Evolutionary conservation across 2,113 vertebrate genomes (phyloP), one percentile per base, ranked within the genome.

Genomic region (Vulpes lagopus): DNA sequence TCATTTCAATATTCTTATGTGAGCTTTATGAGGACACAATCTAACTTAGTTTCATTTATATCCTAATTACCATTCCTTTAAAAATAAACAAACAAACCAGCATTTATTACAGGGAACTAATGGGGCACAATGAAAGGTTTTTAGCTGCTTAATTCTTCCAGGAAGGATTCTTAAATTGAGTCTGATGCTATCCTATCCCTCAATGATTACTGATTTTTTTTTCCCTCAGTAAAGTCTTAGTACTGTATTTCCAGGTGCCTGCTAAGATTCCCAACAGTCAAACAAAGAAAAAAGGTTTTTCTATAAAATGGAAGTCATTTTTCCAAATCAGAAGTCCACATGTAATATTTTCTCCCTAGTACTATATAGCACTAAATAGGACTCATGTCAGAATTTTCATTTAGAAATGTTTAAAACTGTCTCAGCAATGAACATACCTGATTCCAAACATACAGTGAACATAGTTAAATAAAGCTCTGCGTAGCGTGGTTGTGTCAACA

Each of bases 381-480:
- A 88, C 5, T 19, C 22, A 14, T 30, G 32, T 55, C 25, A 71
- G 74, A 91, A 43, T 67, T 65, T 60, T 67, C 65, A 43, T 27
- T 93, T 80, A 74, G 64, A 78, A 92, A 85, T 60, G 1, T 32
- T 15, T 59, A 35, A 43, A 86, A n/a, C 2, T 17, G 55, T 62
- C 23, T 90, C 14, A 9, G 59, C 1, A 49, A 35, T 2, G 8
- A 80, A 95, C 98, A 0, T 97, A 99, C 99, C 99, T 99, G 98
- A 99, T 99, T 98, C 99, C 99, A 96, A 99, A 99, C 99, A 99
- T 99, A 98, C 99, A 99, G 98, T 99, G 99, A 86, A 99, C 99
- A 51, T 99, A 99, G 98, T 99, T 99, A 98, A 99, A 99, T 97
- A 99, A 99, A 95, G 99, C 99, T 98, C 99, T 99, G 97, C 98